A percentile compares a stretch with the other conserved stretches of the same genome.
These are phyloP conservation scores for Coregonus clupeaformis DNA, from an alignment of 2,113 vertebrate species.

Conservation along the genomic window DNA sequence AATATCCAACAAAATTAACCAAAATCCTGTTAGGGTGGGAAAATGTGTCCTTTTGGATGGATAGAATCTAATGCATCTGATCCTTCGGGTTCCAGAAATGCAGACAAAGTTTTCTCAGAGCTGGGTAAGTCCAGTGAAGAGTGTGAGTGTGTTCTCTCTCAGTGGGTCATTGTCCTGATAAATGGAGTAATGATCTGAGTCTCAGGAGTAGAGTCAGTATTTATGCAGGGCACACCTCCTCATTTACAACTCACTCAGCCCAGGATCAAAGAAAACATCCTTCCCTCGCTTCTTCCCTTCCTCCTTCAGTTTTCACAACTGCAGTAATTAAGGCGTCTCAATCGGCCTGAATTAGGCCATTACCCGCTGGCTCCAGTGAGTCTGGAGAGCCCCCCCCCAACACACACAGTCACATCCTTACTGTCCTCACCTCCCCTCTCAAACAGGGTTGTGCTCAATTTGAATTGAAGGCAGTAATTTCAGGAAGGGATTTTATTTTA, in stretches of 20 bases:
- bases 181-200: slow-evolving; percentile 8
- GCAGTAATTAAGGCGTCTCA: slow-evolving; percentile 78
- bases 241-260: slow-evolving; percentile 50
- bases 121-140: background rate
- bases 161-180: background rate
- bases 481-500: no score
- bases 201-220: slow-evolving; percentile 30
- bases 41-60: background rate
- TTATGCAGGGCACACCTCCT: slow-evolving; percentile 64
- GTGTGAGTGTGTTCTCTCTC: background rate
- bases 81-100: background rate
- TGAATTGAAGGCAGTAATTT: no score
- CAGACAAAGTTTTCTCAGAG: background rate
- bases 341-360: slow-evolving; percentile 77
- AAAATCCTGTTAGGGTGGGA: background rate
- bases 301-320: slow-evolving; percentile 78
- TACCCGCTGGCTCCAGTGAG: slow-evolving; percentile 76
- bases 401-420: slow-evolving; percentile 12
- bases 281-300: slow-evolving; percentile 25
- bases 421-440: slow-evolving; percentile 35
- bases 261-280: slow-evolving; percentile 73
- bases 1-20: slow-evolving; percentile 15
- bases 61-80: background rate
- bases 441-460: background rate
- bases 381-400: slow-evolving; percentile 58